Evolutionary conservation across 2,888 invertebrate genomes (phyloP), one percentile per base, ranked within the genome.

Genomic region (Trypoxylon attenuatum): DNA sequence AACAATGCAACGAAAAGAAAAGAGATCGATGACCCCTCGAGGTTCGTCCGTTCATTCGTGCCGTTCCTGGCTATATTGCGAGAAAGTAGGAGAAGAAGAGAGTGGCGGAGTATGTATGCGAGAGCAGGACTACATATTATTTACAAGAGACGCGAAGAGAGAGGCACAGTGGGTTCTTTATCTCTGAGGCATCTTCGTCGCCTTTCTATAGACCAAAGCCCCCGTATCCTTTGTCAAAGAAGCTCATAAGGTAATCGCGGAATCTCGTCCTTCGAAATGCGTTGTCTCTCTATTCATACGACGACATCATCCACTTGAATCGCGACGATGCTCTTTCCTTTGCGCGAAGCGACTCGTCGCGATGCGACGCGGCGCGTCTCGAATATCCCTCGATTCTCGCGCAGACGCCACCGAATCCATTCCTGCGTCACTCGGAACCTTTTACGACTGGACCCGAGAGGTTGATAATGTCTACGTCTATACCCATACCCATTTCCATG

Each of bases 1-100:
- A 72, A 76, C 78, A 65, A 76, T 72, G 78, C 64, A 55, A 69
- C 50, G 25, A 42, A 29, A 38, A 53, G 38, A 67, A 58, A 52
- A 29, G 52, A 43, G 47, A 57, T 60, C 69, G 69, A 69, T 56
- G 69, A 69, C 63, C 69, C 45, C 33, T 41, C 47, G 33, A 33
- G 47, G 39, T 50, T 41, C 21, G 33, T 42, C 58, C 41, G 43
- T 54, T 43, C 45, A 56, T 39, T 29, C 25, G 45, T 49, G n/a
- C n/a, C n/a, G n/a, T n/a, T n/a, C n/a, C n/a, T n/a, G n/a, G n/a
- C n/a, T n/a, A n/a, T n/a, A n/a, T n/a, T n/a, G n/a, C n/a, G n/a
- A n/a, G n/a, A n/a, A n/a, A n/a, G n/a, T n/a, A n/a, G n/a, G n/a
- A n/a, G n/a, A n/a, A n/a, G n/a, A n/a, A n/a, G n/a, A n/a, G n/a